These are phyloP conservation scores for Stenolophus ochropezus DNA, from an alignment of 2,888 invertebrate genomes.

Conservation along the genomic window DNA sequence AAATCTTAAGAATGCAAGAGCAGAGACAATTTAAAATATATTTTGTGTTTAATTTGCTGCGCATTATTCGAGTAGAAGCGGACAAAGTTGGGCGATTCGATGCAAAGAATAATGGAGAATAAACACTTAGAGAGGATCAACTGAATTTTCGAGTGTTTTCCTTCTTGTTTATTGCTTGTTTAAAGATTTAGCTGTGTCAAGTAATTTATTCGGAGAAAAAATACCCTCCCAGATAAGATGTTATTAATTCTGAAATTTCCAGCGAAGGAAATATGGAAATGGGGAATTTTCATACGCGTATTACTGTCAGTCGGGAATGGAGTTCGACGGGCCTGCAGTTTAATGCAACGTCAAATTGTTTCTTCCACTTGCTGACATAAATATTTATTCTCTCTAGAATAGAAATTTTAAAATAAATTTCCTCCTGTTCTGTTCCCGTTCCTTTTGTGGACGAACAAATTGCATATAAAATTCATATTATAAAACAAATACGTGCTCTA, in stretches of 20 bases:
- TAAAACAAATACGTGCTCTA: not conserved
- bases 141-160: slow-evolving; percentile 21
- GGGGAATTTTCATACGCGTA: not conserved
- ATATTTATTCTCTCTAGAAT: not conserved
- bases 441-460: not conserved
- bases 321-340: not conserved
- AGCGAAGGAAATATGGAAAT: not conserved
- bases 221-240: not conserved
- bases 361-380: not conserved
- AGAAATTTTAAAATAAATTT: not conserved
- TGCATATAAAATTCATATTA: not conserved
- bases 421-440: not conserved
- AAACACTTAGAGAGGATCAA: slow-evolving; percentile 31
- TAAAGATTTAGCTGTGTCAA: slow-evolving; percentile 29
- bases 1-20: too few relatives aligned
- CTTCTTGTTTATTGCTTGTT: slow-evolving; percentile 28
- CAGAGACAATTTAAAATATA: too few relatives aligned
- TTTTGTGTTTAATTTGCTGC: too few relatives aligned
- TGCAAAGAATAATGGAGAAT: slow-evolving; percentile 29
- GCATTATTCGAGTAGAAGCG: too few relatives aligned
- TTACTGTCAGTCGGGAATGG: not conserved
- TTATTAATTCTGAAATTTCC: not conserved
- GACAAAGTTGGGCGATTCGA: not conserved
- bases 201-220: slow-evolving; percentile 10
- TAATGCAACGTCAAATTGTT: not conserved